A percentile compares a stretch with the other conserved stretches of the same genome.
Evolutionary conservation across 2,113 vertebrate genomes (phyloP).

Genomic region (Phylloscopus whistleri): DNA sequence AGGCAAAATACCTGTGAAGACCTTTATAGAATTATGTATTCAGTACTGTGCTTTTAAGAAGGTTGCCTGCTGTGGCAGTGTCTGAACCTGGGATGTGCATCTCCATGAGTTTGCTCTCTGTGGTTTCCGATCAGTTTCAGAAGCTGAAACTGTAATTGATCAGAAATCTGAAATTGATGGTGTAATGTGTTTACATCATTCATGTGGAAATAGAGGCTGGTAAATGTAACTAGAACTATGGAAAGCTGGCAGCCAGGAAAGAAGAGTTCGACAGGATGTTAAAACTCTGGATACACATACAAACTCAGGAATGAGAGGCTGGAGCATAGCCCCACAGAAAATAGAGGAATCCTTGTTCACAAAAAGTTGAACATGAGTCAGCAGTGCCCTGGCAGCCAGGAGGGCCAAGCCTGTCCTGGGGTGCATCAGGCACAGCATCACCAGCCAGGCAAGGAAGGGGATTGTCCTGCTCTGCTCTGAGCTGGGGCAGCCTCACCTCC

Average conservation of each 20-base stretch:
- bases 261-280: not conserved
- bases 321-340: not conserved
- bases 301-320: not conserved
- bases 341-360: not conserved
- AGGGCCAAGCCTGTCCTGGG: rapidly evolving
- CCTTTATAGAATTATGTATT: not conserved
- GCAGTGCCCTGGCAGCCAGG: not conserved
- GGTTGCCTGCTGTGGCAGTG: not conserved
- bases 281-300: not conserved
- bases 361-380: not conserved
- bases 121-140: not conserved
- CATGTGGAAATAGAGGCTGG: not conserved
- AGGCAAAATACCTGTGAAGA: not conserved
- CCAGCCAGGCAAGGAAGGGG: rapidly evolving
- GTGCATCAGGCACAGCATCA: rapidly evolving
- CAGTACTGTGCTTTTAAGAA: not conserved
- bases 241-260: not conserved
- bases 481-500: rapidly evolving
- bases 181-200: not conserved
- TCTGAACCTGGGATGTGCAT: not conserved
- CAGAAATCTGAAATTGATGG: not conserved
- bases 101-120: not conserved
- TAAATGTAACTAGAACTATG: not conserved
- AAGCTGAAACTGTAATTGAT: not conserved
- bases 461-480: not conserved